A percentile compares a stretch with the other conserved stretches of the same genome.
Conservation (phyloP, 2,113 vertebrate species). For the Coptodon bakossiorum region DNA sequence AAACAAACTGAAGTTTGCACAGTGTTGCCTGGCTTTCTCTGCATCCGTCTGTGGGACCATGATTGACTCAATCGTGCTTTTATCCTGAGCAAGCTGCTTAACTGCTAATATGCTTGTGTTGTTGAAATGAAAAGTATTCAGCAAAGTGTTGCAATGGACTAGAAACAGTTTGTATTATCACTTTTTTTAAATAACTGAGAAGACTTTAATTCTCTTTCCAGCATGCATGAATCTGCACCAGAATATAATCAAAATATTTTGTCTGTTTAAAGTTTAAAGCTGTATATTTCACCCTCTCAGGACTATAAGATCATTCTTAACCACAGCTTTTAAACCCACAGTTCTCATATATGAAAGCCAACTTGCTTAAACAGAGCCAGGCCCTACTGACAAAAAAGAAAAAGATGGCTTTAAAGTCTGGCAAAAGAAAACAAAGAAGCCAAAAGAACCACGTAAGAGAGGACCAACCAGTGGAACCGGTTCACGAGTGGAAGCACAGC, state of each 20-base stretch:
- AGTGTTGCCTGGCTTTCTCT: not conserved
- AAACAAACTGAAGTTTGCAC: not conserved
- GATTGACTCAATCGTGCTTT: not conserved
- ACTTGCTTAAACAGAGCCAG: not conserved
- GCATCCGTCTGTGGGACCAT: not conserved
- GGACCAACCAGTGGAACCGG: constrained; percentile 50
- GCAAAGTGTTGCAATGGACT: not conserved
- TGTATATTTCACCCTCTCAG: not conserved
- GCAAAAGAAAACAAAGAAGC: constrained; percentile 1
- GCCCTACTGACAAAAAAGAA: not conserved
- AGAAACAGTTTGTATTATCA: not conserved
- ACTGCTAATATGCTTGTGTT: not conserved
- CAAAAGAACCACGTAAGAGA: not conserved
- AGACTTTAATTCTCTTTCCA: not conserved
- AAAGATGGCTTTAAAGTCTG: not conserved
- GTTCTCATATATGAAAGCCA: not conserved
- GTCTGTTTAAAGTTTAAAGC: not conserved
- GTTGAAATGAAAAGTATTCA: not conserved
- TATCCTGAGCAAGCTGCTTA: not conserved
- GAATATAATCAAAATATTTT: not conserved
- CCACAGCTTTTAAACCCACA: not conserved
- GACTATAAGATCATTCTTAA: not conserved
- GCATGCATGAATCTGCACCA: not conserved
- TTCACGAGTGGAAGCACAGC: not conserved
- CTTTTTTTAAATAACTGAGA: not conserved